Base-by-base conservation (phyloP, 2,113 vertebrate species). In the Crypturellus undulatus region DNA sequence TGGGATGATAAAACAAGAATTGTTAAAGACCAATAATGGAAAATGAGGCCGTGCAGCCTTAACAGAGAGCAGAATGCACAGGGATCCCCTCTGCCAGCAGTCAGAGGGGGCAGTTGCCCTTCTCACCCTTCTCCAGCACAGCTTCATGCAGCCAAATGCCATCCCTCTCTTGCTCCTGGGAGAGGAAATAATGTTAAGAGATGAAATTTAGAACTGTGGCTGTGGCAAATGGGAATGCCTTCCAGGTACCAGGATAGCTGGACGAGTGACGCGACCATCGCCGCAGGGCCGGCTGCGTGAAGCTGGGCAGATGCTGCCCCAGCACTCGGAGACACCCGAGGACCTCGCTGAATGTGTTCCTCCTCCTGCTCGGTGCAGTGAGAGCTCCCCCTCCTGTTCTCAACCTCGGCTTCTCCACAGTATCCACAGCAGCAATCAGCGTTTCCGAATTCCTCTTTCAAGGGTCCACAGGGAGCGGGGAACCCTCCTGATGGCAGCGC, bases 351-450 rank as follows among this genome's bases (percentile, higher is more conserved):
- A 60, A 9, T 67, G 22, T 20, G 2, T 32, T 84, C 51, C 13
- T 59, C 12, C 34, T 80, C 43, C 73, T 34, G 0, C 42, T 12
- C 40, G 32, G 28, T 85, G 82, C 72, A 43, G 54, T 94, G 91
- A 93, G 91, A 93, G 79, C 87, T 95, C 85, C 69, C 89, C 30
- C 84, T 96, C 68, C 49, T 86, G 90, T 89, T 91, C 69, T n/a
- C 38, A 72, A 59, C 52, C 45, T 76, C 80, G 62, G 52, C n/a
- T 52, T 71, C 72, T 63, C 32, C 30, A 32, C 28, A 34, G 16
- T 19, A 43, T 18, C 49, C 30, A 5, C 49, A 59, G 43, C 18
- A 16, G 17, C 76, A 8, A 14, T 30, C 16, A 73, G 5, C 3
- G 11, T 86, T 68, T 76, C 45, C 43, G 49, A 73, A 58, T n/a